These are phyloP conservation scores for Triplophysa yarkandensis DNA, from an alignment of 2,797 vertebrate genomes.

Conservation along the genomic window DNA sequence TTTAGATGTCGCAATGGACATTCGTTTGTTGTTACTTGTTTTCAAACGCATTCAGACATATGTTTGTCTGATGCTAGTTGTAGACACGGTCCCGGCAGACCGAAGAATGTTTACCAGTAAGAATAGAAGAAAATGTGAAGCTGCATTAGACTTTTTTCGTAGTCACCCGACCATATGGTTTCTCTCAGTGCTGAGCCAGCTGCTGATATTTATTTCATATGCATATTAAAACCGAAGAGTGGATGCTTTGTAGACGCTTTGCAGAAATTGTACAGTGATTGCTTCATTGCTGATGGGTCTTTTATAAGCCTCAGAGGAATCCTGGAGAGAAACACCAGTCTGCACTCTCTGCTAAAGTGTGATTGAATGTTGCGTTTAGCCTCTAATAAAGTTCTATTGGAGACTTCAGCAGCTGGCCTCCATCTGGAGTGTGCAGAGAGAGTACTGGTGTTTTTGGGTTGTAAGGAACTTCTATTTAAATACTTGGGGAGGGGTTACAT, in stretches of 20 bases:
- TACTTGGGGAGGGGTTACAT: conserved; percentile 37
- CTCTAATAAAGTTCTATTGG: conserved; percentile 64
- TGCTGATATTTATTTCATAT: conserved; percentile 61
- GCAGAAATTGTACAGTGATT: conserved; percentile 63
- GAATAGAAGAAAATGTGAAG: conserved; percentile 35
- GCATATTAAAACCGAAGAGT: conserved; percentile 58
- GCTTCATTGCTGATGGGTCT: conserved; percentile 64
- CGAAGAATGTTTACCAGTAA: conserved; percentile 12
- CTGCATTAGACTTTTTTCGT: conserved; percentile 43
- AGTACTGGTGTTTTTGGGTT: conserved; percentile 30
- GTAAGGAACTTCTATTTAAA: conserved; percentile 36
- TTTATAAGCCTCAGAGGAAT: conserved; percentile 65
- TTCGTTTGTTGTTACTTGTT: conserved; percentile 32
- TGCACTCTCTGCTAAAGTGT: conserved; percentile 54
- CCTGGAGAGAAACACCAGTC: conserved; percentile 59
- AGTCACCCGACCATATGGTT: conserved; percentile 56
- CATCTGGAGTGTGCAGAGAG: conserved; percentile 58
- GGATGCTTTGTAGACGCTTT: conserved; percentile 61
- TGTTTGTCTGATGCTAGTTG: conserved; percentile 42
- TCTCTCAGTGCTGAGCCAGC: conserved; percentile 51
- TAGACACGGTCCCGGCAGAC: conserved; percentile 20
- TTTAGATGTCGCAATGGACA: conserved; percentile 43
- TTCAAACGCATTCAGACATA: conserved; percentile 47
- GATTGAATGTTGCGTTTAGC: conserved; percentile 62
- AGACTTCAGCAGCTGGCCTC: conserved; percentile 58